Base-by-base conservation (phyloP, 2,113 vertebrate genomes). In the Anolis sagrei region DNA sequence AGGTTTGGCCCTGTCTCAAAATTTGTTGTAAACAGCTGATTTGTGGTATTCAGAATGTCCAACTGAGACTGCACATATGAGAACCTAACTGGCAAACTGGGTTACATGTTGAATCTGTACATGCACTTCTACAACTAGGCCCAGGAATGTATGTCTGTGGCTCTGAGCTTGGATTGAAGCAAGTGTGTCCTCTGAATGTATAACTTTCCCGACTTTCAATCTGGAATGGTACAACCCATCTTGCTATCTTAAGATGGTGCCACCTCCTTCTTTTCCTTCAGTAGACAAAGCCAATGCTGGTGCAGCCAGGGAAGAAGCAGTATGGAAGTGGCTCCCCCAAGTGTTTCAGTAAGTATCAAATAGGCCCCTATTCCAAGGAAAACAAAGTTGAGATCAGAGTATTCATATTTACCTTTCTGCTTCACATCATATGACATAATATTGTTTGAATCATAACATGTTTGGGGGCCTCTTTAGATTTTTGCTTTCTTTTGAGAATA, bases 301-400 rank as follows among this genome's bases (percentile, higher is more conserved):
- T 70, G 36, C 25, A 44, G 76, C 32, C 48, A 14, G 21, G 36
- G 64, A 73, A 73, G 51, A 73, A 74, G 77, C 39, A 62, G 32
- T 48, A 64, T 80, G 84, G 36, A 86, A 86, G 19, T 80, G 39
- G 84, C 84, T 86, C 84, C 84, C 84, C 39, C 84, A 29, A 49
- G 69, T 80, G 77, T 73, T 86, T 34, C 54, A 80, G 68, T 74
- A 48, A 49, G 32, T 86, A 62, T 73, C 36, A 73, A 27, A 23
- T 86, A 29, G 69, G 51, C 69, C 68, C 74, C 29, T 5, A n/a
- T 73, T 58, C 36, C 69, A 86, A 79, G 76, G 36, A 61, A 79
- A 72, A 73, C 44, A 36, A 9, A 84, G 82, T 76, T 76, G 54
- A 85, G 76, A 61, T 61, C 76, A 79, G 34, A 2, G 51, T 73